Evolutionary conservation across 1,140 invertebrate genomes (phyloP).

Genomic region (Caerostris darwini): DNA sequence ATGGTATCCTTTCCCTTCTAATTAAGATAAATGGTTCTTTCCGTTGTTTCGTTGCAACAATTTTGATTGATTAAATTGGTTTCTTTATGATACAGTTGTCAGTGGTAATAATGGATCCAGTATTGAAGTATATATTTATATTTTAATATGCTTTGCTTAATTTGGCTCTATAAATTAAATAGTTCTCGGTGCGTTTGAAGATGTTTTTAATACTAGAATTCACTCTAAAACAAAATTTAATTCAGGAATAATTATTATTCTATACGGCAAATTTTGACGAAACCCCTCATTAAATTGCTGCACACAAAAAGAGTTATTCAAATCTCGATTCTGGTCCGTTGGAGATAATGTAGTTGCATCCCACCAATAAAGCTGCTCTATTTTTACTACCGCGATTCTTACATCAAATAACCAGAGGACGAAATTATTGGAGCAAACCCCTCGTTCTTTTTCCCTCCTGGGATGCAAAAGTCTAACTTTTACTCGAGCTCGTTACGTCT

Average conservation of each 20-base stretch:
- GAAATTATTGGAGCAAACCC: neutral
- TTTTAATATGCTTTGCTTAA: too few species aligned
- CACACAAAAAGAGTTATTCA: neutral
- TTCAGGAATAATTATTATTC: neutral
- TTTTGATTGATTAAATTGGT: too few species aligned
- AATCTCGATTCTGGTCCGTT: neutral
- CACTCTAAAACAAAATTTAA: too few species aligned
- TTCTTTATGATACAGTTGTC: too few species aligned
- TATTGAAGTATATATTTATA: too few species aligned
- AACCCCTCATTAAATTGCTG: neutral
- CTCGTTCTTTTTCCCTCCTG: neutral
- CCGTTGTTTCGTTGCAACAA: too few species aligned
- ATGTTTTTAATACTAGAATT: too few species aligned
- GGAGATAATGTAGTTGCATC: neutral
- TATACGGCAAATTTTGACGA: neutral
- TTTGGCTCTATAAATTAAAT: too few species aligned
- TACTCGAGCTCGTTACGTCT: neutral
- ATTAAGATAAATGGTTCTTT: too few species aligned
- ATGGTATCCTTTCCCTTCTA: too few species aligned
- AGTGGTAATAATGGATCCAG: too few species aligned
- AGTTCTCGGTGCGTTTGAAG: too few species aligned
- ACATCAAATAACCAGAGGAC: neutral
- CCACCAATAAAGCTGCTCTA: neutral
- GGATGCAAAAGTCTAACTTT: neutral
- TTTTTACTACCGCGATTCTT: neutral